These are phyloP conservation scores for Palaemon carinicauda DNA, from an alignment of 1,140 invertebrate genomes.

Conservation along the genomic window DNA sequence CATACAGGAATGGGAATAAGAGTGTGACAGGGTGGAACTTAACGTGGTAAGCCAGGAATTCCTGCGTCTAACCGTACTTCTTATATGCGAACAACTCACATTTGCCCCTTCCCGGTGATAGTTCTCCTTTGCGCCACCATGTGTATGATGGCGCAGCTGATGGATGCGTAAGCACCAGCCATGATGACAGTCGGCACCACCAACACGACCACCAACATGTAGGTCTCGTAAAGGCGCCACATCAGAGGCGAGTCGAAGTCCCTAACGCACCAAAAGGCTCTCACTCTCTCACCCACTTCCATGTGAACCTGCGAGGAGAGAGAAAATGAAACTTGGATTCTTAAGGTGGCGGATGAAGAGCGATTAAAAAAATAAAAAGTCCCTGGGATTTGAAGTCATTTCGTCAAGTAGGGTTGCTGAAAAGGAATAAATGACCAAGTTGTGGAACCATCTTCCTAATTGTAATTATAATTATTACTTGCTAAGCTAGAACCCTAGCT, in stretches of 20 bases:
- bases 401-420: too few relatives aligned
- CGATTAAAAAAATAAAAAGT: too few relatives aligned
- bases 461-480: too few relatives aligned
- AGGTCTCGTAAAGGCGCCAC: conserved; percentile 73
- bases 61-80: too few relatives aligned
- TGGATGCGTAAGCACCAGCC: conserved; percentile 73
- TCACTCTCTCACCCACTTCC: conserved; percentile 67
- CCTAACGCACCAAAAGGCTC: conserved; percentile 73
- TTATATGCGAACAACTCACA: not conserved
- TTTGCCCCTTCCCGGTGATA: conserved; percentile 39
- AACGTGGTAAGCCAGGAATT: too few relatives aligned
- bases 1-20: too few relatives aligned
- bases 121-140: conserved; percentile 8
- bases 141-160: conserved; percentile 61
- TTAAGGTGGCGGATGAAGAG: too few relatives aligned
- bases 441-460: too few relatives aligned
- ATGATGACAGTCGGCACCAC: conserved; percentile 73
- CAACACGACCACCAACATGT: conserved; percentile 74
- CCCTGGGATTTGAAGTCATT: too few relatives aligned
- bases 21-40: too few relatives aligned
- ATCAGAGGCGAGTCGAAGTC: conserved; percentile 67
- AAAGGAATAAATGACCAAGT: too few relatives aligned
- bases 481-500: too few relatives aligned
- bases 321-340: not conserved
- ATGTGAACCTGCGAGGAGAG: conserved; percentile 67